Conservation (phyloP, 2,888 invertebrate genomes). For the Hofmannophila pseudospretella region DNA sequence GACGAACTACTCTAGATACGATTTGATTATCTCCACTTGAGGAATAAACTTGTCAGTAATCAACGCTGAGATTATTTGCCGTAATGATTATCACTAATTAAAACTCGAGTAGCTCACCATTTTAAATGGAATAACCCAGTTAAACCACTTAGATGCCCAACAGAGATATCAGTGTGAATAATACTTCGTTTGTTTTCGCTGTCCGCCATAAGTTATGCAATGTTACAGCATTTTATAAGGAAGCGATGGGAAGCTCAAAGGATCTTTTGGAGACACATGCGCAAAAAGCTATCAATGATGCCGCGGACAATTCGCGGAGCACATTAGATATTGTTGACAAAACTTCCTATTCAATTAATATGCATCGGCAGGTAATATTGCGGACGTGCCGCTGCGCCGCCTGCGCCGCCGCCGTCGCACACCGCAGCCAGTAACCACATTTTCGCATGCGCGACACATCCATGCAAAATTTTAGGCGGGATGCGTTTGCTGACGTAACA, state of each 20-base stretch:
- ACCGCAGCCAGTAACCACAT: slow-evolving; percentile 32
- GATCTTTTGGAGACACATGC: slow-evolving; percentile 46
- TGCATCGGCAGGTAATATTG: slow-evolving; percentile 72
- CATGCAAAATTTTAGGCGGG: slow-evolving; percentile 77
- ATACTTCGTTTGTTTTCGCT: slow-evolving; percentile 19
- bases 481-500: slow-evolving; percentile 67
- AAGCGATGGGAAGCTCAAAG: slow-evolving; percentile 46
- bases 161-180: slow-evolving; percentile 47
- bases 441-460: slow-evolving; percentile 73
- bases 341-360: slow-evolving; percentile 75
- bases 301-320: slow-evolving; percentile 61
- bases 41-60: slow-evolving; percentile 52
- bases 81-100: slow-evolving; percentile 66
- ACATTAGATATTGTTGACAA: slow-evolving; percentile 78
- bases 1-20: slow-evolving; percentile 44
- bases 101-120: slow-evolving; percentile 59
- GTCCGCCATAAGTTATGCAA: slow-evolving; percentile 58
- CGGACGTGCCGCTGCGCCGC: slow-evolving; percentile 53
- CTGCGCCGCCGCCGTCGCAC: slow-evolving; percentile 26
- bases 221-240: slow-evolving; percentile 57
- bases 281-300: slow-evolving; percentile 65
- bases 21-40: slow-evolving; percentile 35
- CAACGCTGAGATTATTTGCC: slow-evolving; percentile 53
- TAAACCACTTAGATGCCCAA: slow-evolving; percentile 47
- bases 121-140: slow-evolving; percentile 68